Evolutionary conservation across 2,113 vertebrate genomes (phyloP), one percentile per base, ranked within the genome.

Genomic region (Psittacula cyanocephala): DNA sequence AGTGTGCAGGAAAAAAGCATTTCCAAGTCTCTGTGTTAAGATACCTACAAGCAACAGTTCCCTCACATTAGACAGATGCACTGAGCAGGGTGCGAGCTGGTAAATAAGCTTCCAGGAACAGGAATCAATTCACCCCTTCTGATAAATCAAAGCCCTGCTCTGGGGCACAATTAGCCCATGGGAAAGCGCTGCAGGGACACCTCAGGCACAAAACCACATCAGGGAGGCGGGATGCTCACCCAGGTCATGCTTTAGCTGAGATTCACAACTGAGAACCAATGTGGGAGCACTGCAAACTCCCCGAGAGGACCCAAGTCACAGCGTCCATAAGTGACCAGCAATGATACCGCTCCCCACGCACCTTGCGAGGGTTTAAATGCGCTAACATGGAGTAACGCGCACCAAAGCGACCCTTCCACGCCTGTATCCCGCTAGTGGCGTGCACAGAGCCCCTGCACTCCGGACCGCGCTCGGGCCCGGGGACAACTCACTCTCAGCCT

Each of bases 291-390:
- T 71, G 60, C 4, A 25, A 78, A 74, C 10, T 59, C 39, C 35
- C 17, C 20, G 10, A 16, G 28, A 59, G 9, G 39, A 53, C 60
- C 14, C 23, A 37, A 43, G 31, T 17, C 23, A 15, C 62, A 27
- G 35, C 0, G 27, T 6, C 37, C 7, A 9, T 62, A 57, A 46
- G 53, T 0, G 50, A 74, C 12, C 22, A 27, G 1, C 3, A 1
- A 46, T 10, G 72, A 10, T 5, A 24, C 2, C 24, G 31, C 49
- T 35, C 24, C 37, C 35, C 53, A 3, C 39, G 22, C 33, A 10
- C 55, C 33, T 15, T 6, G 55, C 6, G 57, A 59, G 57, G 33
- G 14, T 59, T 35, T 24, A 35, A 24, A 59, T 3, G 33, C 4
- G 22, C 22, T 33, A 24, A 22, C 55, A n/a, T 5, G 55, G 55